Evolutionary conservation across 2,888 invertebrate genomes (phyloP).

Genomic region (Drosophila rellima): DNA sequence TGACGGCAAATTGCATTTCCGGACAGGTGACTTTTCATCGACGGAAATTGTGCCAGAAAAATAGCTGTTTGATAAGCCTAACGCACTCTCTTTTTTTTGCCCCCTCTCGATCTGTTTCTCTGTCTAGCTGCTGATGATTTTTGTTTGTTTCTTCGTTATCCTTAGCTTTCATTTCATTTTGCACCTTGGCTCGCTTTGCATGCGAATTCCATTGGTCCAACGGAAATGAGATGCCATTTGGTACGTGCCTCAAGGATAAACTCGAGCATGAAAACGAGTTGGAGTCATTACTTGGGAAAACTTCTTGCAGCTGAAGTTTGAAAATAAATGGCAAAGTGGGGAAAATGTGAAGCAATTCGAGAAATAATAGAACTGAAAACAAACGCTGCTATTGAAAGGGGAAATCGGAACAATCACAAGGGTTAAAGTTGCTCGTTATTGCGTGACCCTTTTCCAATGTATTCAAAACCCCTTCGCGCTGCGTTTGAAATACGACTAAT

Average conservation of each 20-base stretch:
- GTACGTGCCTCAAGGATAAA: constrained; percentile 36
- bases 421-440: constrained; percentile 34
- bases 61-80: constrained; percentile 7
- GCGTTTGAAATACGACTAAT: constrained; percentile 46
- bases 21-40: constrained; percentile 36
- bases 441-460: constrained; percentile 44
- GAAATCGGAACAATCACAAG: constrained; percentile 33
- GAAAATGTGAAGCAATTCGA: constrained; percentile 16
- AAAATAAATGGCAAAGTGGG: constrained; percentile 9
- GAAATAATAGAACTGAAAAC: constrained; percentile 26
- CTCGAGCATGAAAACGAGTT: constrained; percentile 24
- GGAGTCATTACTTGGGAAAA: constrained; percentile 44
- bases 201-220: constrained; percentile 41
- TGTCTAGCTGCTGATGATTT: neutral
- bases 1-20: constrained; percentile 48
- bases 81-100: neutral
- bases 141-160: constrained; percentile 19
- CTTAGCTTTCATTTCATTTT: constrained; percentile 38
- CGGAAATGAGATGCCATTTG: constrained; percentile 58
- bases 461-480: constrained; percentile 4
- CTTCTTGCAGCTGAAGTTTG: constrained; percentile 29
- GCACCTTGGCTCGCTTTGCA: constrained; percentile 50
- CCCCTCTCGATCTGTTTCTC: neutral
- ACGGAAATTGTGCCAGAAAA: constrained; percentile 38
- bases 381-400: constrained; percentile 28